Evolutionary conservation across 2,113 vertebrate genomes (phyloP).

Genomic region (Halcyon malimbica): DNA sequence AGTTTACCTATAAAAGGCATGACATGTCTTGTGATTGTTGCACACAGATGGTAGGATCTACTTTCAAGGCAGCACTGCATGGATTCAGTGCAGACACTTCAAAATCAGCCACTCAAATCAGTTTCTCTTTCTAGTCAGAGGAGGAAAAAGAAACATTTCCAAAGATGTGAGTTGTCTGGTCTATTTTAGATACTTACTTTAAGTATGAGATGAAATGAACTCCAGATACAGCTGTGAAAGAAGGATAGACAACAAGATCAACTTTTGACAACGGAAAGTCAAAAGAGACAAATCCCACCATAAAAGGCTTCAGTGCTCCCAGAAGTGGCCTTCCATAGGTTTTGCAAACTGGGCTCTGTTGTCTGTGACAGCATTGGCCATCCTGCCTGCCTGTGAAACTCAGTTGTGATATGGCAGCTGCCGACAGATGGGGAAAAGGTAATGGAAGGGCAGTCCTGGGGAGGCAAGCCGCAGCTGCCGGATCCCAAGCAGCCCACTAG

Average conservation of each 20-base stretch:
- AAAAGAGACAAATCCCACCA: neutral
- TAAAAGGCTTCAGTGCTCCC: neutral
- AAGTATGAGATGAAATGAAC: neutral
- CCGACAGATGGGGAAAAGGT: neutral
- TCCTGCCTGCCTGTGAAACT: rapidly evolving
- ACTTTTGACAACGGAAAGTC: neutral
- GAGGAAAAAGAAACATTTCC: neutral
- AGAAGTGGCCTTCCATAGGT: neutral
- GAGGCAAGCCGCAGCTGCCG: neutral
- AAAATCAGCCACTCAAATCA: neutral
- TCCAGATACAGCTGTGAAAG: neutral
- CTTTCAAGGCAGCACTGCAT: neutral
- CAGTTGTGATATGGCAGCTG: neutral
- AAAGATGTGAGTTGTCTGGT: neutral
- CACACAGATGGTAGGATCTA: too few species aligned
- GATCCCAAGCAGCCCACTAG: neutral
- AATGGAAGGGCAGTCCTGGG: neutral
- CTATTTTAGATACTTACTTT: neutral
- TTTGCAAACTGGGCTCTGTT: neutral
- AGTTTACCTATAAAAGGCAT: neutral
- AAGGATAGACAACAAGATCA: neutral
- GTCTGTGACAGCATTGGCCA: neutral
- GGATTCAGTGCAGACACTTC: neutral
- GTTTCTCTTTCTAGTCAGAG: neutral
- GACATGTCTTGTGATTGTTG: neutral